Percentiles rank a stretch among this genome's conserved stretches.
These are phyloP conservation scores for Pardalotus punctatus DNA, from an alignment of 2,113 vertebrate genomes.

Conservation along the genomic window DNA sequence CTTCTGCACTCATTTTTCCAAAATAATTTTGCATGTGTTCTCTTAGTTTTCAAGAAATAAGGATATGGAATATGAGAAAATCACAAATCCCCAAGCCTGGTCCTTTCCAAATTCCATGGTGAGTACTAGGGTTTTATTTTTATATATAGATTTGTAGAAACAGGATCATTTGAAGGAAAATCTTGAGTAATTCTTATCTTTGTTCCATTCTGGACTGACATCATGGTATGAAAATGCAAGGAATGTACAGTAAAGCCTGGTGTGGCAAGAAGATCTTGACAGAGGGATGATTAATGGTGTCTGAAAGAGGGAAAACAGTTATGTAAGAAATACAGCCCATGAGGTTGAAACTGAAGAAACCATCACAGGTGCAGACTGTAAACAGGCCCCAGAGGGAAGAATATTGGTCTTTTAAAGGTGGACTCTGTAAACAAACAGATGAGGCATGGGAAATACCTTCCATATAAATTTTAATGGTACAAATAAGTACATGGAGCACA, in stretches of 20 bases:
- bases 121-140: not conserved
- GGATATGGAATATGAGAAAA: not conserved
- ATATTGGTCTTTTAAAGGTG: slow-evolving; percentile 20
- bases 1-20: not conserved
- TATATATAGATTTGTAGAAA: slow-evolving; percentile 12
- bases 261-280: slow-evolving; percentile 54
- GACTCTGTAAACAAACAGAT: slow-evolving; percentile 40
- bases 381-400: slow-evolving; percentile 14
- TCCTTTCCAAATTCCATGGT: not conserved
- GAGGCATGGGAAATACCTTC: slow-evolving; percentile 10
- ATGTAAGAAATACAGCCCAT: slow-evolving; percentile 58
- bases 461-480: slow-evolving; percentile 12
- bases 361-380: slow-evolving; percentile 53
- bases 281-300: slow-evolving; percentile 54
- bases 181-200: slow-evolving; percentile 55
- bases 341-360: slow-evolving; percentile 40
- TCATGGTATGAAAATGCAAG: slow-evolving; percentile 28
- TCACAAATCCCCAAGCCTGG: not conserved
- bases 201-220: slow-evolving; percentile 53
- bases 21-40: not conserved
- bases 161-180: slow-evolving; percentile 30
- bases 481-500: not conserved
- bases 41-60: not conserved
- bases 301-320: slow-evolving; percentile 48
- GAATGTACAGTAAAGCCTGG: slow-evolving; percentile 63